A percentile compares a stretch with the other conserved stretches of the same genome.
phyloP scores from a whole-genome alignment of 1,140 invertebrate genomes.

The Berghia stephanieae region DNA sequence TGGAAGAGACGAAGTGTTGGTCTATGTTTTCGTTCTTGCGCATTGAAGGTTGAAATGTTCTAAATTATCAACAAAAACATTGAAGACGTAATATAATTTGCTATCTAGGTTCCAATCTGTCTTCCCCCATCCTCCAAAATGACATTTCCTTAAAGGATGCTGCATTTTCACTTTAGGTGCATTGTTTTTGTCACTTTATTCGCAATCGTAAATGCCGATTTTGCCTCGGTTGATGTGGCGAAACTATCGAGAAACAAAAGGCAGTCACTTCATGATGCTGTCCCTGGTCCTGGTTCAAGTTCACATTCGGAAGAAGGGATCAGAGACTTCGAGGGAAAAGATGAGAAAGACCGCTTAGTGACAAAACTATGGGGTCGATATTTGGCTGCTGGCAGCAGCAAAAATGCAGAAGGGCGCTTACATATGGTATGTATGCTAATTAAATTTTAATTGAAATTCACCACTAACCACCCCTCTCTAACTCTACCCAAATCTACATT shows the following conservation, averaged over 20 bases:
- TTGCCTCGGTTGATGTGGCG: background rate
- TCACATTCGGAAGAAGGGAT: background rate
- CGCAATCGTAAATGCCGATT: background rate
- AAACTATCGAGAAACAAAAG: background rate
- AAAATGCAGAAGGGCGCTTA: constrained; percentile 31
- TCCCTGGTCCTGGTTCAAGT: background rate
- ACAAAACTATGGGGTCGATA: constrained; percentile 28
- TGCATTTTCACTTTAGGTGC: background rate
- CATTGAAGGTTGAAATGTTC: no score
- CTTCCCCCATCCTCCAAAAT: no score
- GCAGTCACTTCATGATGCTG: background rate
- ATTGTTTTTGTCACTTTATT: constrained; percentile 7
- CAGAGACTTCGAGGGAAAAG: background rate
- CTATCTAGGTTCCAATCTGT: no score
- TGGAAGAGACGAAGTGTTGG: no score
- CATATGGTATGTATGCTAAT: constrained; percentile 33
- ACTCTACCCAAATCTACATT: background rate
- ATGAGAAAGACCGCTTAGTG: background rate
- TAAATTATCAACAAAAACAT: constrained; percentile 25
- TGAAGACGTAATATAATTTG: background rate
- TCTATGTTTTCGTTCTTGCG: no score
- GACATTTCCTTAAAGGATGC: no score
- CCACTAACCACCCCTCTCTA: background rate
- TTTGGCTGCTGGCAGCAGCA: constrained; percentile 26
- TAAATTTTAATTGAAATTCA: background rate